Evolutionary conservation across 2,113 vertebrate genomes (phyloP).

Genomic region (Myocastor coypus): DNA sequence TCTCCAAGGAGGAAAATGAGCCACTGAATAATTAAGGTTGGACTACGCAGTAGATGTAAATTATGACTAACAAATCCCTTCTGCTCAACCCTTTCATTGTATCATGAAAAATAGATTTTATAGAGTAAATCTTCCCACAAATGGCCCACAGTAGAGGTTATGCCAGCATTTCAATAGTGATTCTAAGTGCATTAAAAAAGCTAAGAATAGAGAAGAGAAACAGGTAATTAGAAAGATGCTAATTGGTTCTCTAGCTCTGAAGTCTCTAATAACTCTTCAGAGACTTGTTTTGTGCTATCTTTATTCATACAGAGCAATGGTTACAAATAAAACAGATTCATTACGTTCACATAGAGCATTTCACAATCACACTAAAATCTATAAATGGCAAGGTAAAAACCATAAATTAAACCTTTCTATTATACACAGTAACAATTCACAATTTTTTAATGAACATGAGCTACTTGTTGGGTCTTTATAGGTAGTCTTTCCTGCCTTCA

Average conservation of each 20-base stretch:
- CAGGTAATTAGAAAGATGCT: conserved; percentile 24
- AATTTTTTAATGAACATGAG: not conserved
- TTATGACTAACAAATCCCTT: conserved; percentile 1
- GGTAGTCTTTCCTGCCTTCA: not conserved
- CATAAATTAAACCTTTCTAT: conserved; percentile 25
- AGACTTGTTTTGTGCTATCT: not conserved
- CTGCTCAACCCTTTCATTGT: conserved; percentile 39
- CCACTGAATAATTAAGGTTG: conserved; percentile 21
- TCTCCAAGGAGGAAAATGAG: not conserved
- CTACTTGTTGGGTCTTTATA: not conserved
- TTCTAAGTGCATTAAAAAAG: conserved; percentile 3
- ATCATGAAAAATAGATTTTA: not conserved
- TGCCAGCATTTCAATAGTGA: not conserved
- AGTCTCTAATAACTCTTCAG: not conserved
- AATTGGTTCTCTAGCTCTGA: not conserved
- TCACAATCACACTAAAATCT: not conserved
- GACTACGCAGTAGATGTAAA: not conserved
- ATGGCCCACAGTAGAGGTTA: conserved; percentile 3
- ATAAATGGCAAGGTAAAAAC: not conserved
- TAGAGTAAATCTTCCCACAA: conserved; percentile 13
- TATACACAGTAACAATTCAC: not conserved
- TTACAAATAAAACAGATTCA: conserved; percentile 21
- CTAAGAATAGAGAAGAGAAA: conserved; percentile 25
- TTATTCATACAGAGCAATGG: conserved; percentile 27
- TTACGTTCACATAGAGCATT: not conserved